Percentiles rank a stretch among this genome's conserved stretches.
phyloP scores from a whole-genome alignment of 2,797 vertebrate genomes.

The Macropodus opercularis region DNA sequence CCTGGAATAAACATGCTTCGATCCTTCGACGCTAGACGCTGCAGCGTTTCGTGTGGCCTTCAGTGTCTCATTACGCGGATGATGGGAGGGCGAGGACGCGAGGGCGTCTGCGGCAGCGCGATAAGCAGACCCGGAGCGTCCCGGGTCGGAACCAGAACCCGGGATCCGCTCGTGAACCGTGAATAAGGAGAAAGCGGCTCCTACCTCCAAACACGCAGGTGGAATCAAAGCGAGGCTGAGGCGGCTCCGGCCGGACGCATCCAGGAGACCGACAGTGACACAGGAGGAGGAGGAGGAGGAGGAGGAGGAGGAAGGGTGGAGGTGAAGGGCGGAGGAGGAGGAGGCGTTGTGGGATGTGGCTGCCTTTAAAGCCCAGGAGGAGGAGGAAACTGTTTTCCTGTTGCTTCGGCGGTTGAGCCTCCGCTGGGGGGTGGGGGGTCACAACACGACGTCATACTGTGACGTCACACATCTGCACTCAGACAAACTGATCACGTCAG shows the following conservation, averaged over 20 bases:
- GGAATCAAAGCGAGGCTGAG: not conserved
- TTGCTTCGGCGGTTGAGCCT: slow-evolving; percentile 1
- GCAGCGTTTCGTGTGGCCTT: slow-evolving; percentile 31
- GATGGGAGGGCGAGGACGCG: slow-evolving; percentile 31
- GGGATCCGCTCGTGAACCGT: fast-evolving
- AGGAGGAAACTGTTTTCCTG: slow-evolving; percentile 13
- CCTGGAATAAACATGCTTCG: not conserved
- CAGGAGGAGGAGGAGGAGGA: not conserved
- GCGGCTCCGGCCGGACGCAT: slow-evolving; percentile 18
- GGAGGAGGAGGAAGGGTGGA: slow-evolving; percentile 1
- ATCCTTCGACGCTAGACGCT: slow-evolving; percentile 4
- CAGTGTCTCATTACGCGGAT: slow-evolving; percentile 3
- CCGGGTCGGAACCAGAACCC: not conserved
- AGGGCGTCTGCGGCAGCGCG: slow-evolving; percentile 45
- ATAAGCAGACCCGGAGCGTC: not conserved
- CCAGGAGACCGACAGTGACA: slow-evolving; percentile 32
- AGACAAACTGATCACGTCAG: no score
- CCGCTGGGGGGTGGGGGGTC: no score
- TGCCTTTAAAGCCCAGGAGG: slow-evolving; percentile 1
- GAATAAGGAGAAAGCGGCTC: not conserved
- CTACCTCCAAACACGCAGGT: slow-evolving; percentile 56
- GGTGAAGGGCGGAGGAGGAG: not conserved
- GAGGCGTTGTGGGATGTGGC: slow-evolving; percentile 10
- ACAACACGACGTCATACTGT: no score
- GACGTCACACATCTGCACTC: no score